Evolutionary conservation across 2,888 invertebrate species (phyloP).

Genomic region (Bellardia bayeri): DNA sequence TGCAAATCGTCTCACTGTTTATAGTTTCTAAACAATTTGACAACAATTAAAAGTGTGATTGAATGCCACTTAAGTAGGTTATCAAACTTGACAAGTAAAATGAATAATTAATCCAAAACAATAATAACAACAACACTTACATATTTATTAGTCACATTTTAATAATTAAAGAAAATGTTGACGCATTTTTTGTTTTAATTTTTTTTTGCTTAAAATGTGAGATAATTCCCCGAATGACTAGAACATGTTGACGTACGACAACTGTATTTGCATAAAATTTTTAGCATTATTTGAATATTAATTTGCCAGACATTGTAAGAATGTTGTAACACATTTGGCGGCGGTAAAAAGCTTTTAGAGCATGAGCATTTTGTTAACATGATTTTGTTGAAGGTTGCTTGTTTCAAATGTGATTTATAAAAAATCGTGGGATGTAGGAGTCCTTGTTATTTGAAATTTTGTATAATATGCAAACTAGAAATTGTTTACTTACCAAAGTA

Average conservation of each 20-base stretch:
- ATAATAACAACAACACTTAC: conserved; percentile 18
- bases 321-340: conserved; percentile 37
- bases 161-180: conserved; percentile 34
- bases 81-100: conserved; percentile 59
- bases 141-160: conserved; percentile 53
- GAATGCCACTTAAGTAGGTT: conserved; percentile 66
- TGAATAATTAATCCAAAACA: conserved; percentile 44
- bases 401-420: neutral
- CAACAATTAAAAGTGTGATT: conserved; percentile 48
- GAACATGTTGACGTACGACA: conserved; percentile 13
- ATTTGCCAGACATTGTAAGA: conserved; percentile 33
- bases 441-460: neutral
- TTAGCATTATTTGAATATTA: conserved; percentile 47
- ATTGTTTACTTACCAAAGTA: too few species aligned
- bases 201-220: neutral
- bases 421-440: neutral
- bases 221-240: conserved; percentile 44
- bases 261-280: conserved; percentile 31
- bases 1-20: neutral
- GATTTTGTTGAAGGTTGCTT: conserved; percentile 38
- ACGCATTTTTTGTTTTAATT: conserved; percentile 30
- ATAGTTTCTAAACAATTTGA: conserved; percentile 14
- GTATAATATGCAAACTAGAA: too few species aligned
- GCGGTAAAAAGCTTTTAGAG: conserved; percentile 21
- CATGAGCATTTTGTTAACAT: conserved; percentile 30